Conservation (phyloP, 2,113 vertebrate genomes). For the Oncorhynchus gorbuscha region DNA sequence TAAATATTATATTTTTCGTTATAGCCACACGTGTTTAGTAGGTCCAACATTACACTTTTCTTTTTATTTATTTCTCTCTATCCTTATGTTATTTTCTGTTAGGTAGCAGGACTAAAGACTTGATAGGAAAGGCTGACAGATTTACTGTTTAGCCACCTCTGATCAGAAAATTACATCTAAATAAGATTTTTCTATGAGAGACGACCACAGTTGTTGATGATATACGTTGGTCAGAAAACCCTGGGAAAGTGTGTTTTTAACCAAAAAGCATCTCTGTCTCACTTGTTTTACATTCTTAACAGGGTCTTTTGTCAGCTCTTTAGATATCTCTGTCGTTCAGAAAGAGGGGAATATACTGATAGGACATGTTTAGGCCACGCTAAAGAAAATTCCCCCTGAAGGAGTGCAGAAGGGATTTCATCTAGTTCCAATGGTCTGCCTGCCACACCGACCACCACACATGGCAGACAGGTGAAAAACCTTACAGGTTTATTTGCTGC, state of each 20-base stretch:
- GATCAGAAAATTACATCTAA: conserved; percentile 78
- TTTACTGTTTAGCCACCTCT: conserved; percentile 59
- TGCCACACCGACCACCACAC: neutral
- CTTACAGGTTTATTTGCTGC: conserved; percentile 19
- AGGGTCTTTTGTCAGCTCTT: conserved; percentile 30
- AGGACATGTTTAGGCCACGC: conserved; percentile 7
- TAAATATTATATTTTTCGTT: no score
- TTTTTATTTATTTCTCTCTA: no score
- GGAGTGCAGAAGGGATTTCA: conserved; percentile 29
- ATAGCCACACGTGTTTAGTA: no score
- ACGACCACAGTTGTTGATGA: conserved; percentile 40
- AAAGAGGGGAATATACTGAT: conserved; percentile 25
- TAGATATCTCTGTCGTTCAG: neutral
- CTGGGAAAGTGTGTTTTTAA: conserved; percentile 46
- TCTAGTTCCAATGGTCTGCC: conserved; percentile 9
- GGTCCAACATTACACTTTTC: no score
- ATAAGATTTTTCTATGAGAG: conserved; percentile 61
- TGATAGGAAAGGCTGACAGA: conserved; percentile 49
- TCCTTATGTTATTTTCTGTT: no score
- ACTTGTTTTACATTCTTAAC: conserved; percentile 7
- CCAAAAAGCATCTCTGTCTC: conserved; percentile 33
- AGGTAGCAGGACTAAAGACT: conserved; percentile 22
- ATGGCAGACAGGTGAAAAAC: conserved; percentile 23
- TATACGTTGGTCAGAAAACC: conserved; percentile 35
- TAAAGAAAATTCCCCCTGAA: conserved; percentile 33